Base-by-base conservation (phyloP, 2,113 vertebrate species). In the Carassius auratus region DNA sequence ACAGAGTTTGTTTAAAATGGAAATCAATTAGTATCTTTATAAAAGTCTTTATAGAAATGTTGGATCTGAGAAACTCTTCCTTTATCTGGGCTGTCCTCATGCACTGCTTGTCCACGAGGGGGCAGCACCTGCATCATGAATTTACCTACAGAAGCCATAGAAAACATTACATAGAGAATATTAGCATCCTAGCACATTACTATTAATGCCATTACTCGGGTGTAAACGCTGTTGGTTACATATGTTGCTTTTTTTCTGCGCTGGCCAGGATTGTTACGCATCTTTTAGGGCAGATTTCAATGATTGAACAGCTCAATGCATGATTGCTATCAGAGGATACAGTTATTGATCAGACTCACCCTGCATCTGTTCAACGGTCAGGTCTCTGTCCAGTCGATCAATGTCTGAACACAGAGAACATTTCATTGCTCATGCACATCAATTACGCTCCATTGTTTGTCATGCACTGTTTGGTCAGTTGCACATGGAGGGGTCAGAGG, bases 41-140 rank as follows among this genome's bases (percentile, higher is more conserved):
- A 30, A 30, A 30, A 30, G 30, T 30, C 30, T 30, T 30, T 30
- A 30, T 14, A 64, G 62, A 30, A 15, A 13, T n/a, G 38, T 48
- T 17, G 8, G 15, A 52, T 6, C 1, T 3, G 5, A 12, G 5
- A 48, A 12, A 48, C 2, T 45, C 42, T 48, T 48, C 10, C 45
- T 66, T 92, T 92, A 4, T 94, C 92, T 85, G 92, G 92, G 61
- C 73, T 92, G 90, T 92, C 90, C 82, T 93, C 88, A 21, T 93
- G 90, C 89, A 92, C 92, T 50, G 91, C 86, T 2, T 92, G 92
- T 17, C 93, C 93, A 94, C 93, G 91, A 8, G 87, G 92, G 76
- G 93, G 92, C 91, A 94, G 93, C 89, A 94, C 91, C 91, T 93
- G 92, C 92, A 92, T 91, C 90, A 93, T 93, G 86, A 94, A 93